These are phyloP conservation scores for Elaphurus davidianus DNA, from an alignment of 2,113 vertebrate species.

Conservation along the genomic window DNA sequence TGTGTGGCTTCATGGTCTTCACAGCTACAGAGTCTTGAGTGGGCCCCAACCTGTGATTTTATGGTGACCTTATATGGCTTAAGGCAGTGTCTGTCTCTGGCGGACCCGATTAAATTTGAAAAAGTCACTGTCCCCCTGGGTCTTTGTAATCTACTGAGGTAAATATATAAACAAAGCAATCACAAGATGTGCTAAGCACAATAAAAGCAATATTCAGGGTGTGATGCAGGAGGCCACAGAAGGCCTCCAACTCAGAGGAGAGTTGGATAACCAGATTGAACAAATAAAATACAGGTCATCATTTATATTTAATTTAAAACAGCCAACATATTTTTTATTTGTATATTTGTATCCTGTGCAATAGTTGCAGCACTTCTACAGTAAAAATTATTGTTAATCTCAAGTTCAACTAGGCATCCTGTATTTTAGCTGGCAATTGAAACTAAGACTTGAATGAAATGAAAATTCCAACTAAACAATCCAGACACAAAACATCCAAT, in stretches of 20 bases:
- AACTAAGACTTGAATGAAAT: neutral
- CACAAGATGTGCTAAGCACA: neutral
- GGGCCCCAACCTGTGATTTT: neutral
- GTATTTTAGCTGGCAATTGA: neutral
- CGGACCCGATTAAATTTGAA: fast-evolving
- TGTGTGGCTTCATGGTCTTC: neutral
- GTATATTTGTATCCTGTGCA: neutral
- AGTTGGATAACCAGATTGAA: neutral
- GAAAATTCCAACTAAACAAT: neutral
- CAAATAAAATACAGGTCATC: neutral
- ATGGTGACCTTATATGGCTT: neutral
- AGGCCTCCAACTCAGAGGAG: neutral
- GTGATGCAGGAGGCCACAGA: neutral
- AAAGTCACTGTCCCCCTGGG: neutral
- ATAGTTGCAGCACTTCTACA: neutral
- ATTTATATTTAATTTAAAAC: neutral
- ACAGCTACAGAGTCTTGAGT: neutral
- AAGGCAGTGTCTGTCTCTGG: neutral
- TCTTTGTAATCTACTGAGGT: neutral
- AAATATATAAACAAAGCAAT: neutral
- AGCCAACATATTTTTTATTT: neutral
- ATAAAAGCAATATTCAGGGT: neutral
- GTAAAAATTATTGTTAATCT: neutral
- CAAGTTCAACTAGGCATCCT: neutral
- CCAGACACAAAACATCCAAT: neutral